Percentiles rank a stretch among this genome's conserved stretches.
Conservation (phyloP, 2,113 vertebrate species). For the Melanotaenia duboulayi region DNA sequence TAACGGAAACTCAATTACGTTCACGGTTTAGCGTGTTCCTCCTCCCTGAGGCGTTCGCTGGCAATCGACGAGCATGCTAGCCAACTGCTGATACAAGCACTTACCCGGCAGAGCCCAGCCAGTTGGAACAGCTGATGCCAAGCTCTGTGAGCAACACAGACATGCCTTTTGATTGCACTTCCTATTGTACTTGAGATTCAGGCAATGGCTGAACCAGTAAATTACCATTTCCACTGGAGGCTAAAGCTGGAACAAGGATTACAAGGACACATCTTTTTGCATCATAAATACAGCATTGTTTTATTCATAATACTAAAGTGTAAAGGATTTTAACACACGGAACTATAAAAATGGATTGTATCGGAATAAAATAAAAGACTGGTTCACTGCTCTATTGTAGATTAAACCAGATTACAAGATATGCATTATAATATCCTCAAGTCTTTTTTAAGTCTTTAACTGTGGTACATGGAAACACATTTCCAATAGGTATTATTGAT, state of each 20-base stretch:
- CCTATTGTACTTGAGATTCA: constrained; percentile 44
- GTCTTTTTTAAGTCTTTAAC: neutral
- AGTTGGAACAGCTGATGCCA: constrained; percentile 65
- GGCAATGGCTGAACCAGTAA: constrained; percentile 19
- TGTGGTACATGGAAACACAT: too few relatives aligned
- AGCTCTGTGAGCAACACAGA: constrained; percentile 60
- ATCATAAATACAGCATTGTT: neutral
- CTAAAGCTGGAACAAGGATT: neutral
- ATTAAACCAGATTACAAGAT: neutral
- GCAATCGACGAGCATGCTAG: constrained; percentile 63
- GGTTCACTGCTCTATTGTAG: neutral
- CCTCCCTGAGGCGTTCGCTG: constrained; percentile 74
- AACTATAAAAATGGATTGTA: neutral
- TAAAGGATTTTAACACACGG: neutral
- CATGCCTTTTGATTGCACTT: constrained; percentile 54
- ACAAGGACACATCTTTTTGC: constrained; percentile 2
- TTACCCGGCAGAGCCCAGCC: constrained; percentile 64
- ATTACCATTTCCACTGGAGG: constrained; percentile 7
- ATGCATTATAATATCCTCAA: too few relatives aligned
- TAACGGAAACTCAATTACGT: constrained; percentile 81
- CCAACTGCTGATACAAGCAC: constrained; percentile 82
- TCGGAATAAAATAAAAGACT: neutral
- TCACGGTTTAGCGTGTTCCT: constrained; percentile 71
- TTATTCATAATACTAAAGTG: neutral
- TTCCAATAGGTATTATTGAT: too few relatives aligned